Evolutionary conservation across 2,888 invertebrate species (phyloP).

Genomic region (Mythimna ferrago): DNA sequence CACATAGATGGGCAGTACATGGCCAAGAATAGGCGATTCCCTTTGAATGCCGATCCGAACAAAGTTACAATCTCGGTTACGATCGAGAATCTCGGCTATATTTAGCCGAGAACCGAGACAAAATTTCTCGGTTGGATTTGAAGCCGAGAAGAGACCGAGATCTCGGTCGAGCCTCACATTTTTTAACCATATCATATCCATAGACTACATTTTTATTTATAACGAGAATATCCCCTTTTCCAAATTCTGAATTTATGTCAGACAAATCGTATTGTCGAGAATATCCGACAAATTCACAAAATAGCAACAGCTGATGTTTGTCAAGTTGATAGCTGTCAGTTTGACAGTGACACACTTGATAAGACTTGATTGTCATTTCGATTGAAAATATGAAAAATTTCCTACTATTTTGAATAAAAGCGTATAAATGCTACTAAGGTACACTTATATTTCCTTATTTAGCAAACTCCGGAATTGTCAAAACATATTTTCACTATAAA

Average conservation of each 20-base stretch:
- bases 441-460: not conserved
- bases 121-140: no score
- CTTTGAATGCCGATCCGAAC: no score
- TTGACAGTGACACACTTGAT: no score
- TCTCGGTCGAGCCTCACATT: no score
- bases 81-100: no score
- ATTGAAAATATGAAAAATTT: not conserved
- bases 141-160: no score
- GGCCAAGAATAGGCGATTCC: no score
- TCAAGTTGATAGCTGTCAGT: not conserved
- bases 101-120: no score
- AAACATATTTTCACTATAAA: constrained; percentile 15
- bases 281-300: not conserved
- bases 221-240: not conserved
- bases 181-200: no score
- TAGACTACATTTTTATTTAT: not conserved
- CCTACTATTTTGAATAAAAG: constrained; percentile 18
- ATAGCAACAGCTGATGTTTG: constrained; percentile 8
- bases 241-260: not conserved
- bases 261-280: not conserved
- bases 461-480: not conserved
- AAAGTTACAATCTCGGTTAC: no score
- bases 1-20: no score
- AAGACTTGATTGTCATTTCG: not conserved
- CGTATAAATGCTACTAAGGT: not conserved